phyloP scores from a whole-genome alignment of 2,888 invertebrate genomes.

The Andrena bucephala region DNA sequence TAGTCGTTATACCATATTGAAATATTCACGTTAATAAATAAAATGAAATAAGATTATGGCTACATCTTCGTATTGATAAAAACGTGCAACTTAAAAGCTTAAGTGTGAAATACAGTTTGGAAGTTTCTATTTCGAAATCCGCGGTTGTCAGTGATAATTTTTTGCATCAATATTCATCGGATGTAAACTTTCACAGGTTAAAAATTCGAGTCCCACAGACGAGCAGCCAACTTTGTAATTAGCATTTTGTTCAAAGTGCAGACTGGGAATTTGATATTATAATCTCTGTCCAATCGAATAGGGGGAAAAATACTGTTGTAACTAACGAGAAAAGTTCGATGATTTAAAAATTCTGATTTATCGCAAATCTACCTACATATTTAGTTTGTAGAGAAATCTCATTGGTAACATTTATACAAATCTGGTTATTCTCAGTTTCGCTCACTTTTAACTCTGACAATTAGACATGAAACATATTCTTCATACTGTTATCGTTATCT shows the following conservation, averaged over 20 bases:
- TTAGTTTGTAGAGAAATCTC: neutral
- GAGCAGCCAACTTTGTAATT: neutral
- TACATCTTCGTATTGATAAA: neutral
- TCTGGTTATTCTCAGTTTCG: no score
- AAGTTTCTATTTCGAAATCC: no score
- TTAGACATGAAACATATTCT: no score
- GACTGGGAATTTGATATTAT: neutral
- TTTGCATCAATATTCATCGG: neutral
- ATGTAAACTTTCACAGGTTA: neutral
- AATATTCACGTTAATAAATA: no score
- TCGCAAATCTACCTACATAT: neutral
- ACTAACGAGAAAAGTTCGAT: conserved; percentile 7
- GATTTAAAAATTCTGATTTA: neutral
- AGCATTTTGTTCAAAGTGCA: conserved; percentile 21
- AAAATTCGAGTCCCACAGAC: neutral
- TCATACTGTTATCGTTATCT: no score
- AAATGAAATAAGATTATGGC: no score
- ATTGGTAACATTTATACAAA: no score
- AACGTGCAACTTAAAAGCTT: neutral
- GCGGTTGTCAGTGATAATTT: no score
- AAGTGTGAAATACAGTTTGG: no score
- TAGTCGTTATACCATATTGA: no score
- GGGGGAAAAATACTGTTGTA: neutral
- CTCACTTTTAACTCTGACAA: no score
- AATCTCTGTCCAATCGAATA: neutral